Conservation (phyloP, 2,797 vertebrate genomes). For the Anomalospiza imberbis region DNA sequence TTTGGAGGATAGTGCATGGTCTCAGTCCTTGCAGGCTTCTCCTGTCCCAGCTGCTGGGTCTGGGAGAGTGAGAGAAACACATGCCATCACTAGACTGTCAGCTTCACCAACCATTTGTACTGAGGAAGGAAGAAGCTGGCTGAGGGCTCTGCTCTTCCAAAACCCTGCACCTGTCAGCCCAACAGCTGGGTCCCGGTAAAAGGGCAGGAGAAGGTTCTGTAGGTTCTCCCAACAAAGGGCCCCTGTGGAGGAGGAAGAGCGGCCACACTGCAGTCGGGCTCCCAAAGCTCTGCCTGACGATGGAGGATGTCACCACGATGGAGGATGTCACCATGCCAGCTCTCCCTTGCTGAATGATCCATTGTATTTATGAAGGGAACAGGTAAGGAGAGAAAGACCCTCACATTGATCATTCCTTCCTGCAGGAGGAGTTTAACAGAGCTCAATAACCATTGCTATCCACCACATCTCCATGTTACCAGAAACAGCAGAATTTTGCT, state of each 20-base stretch:
- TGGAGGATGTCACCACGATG: neutral
- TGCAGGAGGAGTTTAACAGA: neutral
- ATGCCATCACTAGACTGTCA: neutral
- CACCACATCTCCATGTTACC: neutral
- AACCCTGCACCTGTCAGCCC: neutral
- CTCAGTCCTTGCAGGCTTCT: neutral
- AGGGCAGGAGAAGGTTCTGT: neutral
- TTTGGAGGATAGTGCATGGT: neutral
- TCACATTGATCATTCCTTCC: neutral
- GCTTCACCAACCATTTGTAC: neutral
- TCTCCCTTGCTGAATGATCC: neutral
- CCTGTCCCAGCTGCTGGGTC: neutral
- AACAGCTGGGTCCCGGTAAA: neutral
- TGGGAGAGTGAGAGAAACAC: neutral
- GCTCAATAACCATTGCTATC: neutral
- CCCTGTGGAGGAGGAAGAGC: neutral
- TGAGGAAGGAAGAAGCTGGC: neutral
- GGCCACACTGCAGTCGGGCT: accelerated
- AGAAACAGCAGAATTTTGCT: neutral
- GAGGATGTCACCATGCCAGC: neutral
- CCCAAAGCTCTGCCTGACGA: neutral
- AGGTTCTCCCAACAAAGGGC: neutral
- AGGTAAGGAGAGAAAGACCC: neutral
- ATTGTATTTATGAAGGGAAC: neutral
- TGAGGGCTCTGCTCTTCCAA: neutral